Base-by-base conservation (phyloP, 2,113 vertebrate species). In the Gymnarchus niloticus region DNA sequence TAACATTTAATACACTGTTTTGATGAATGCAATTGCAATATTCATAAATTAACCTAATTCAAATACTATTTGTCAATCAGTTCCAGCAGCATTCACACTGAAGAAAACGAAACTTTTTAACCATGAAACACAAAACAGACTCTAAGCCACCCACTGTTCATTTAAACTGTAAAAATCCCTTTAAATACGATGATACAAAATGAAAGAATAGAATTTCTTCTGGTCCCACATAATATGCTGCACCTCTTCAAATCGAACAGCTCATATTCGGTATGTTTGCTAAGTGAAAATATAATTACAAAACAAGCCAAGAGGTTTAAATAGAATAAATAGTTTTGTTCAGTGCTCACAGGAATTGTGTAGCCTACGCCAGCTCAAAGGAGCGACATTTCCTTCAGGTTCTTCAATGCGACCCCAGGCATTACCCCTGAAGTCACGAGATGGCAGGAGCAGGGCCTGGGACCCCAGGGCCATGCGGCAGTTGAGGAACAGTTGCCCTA, bases 281-380 rank as follows among this genome's bases (percentile, higher is more conserved):
- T 83, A 91, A 84, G 87, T 89, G 89, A 91, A 90, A 91, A 87
- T 73, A 88, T 85, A 88, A 85, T 90, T 84, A 51, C 44, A 89
- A 87, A 90, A 87, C 92, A 91, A 88, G 90, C 87, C 89, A 89
- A 88, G 93, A 94, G 94, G 92, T 93, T 96, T 97, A 97, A 98
- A 97, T 97, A 97, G 78, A 99, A 99, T 99, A 99, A 99, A 99
- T 99, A 98, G 95, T 89, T 93, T 95, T 92, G 93, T 93, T 95
- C 94, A 92, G 91, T 92, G 93, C 92, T 92, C 92, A 87, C 84
- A 92, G 88, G 90, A 90, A 86, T 89, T 86, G 88, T 84, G 88
- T 89, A 89, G 87, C 59, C 54, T 80, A 89, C 28, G 23, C 84
- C 59, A 87, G 52, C 89, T 91, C 90, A 87, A 76, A 89, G 90